Evolutionary conservation across 2,888 invertebrate genomes (phyloP).

Genomic region (Neuroscelio doddi): DNA sequence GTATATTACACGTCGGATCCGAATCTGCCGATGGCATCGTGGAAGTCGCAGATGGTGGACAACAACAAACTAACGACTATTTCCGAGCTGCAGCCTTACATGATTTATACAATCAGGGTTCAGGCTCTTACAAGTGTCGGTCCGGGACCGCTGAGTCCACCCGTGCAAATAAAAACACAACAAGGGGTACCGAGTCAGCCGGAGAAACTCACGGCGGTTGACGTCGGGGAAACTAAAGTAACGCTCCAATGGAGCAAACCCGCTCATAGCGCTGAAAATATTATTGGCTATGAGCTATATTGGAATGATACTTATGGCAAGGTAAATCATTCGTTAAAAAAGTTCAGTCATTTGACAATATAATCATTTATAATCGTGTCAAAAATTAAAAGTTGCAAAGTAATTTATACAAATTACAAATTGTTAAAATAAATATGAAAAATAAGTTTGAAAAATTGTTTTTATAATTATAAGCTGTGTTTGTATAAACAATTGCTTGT

Average conservation of each 20-base stretch:
- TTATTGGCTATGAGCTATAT: conserved; percentile 95
- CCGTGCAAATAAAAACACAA: conserved; percentile 98
- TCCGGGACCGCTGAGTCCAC: conserved; percentile 93
- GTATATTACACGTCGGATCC: conserved; percentile 96
- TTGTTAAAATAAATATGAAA: not conserved
- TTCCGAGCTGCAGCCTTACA: conserved; percentile 91
- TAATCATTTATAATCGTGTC: too few relatives aligned
- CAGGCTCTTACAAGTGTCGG: conserved; percentile 96
- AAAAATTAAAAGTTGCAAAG: too few relatives aligned
- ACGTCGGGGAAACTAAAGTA: conserved; percentile 92
- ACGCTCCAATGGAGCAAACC: conserved; percentile 95
- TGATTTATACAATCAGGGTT: conserved; percentile 94
- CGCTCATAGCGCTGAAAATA: conserved; percentile 91
- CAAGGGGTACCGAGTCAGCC: conserved; percentile 99
- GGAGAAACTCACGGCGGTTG: conserved; percentile 88
- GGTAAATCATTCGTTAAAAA: too few relatives aligned
- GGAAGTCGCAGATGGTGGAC: conserved; percentile 95
- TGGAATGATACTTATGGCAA: conserved; percentile 98
- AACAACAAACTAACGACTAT: conserved; percentile 94
- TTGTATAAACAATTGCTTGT: too few relatives aligned
- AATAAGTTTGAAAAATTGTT: too few relatives aligned
- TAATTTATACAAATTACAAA: too few relatives aligned
- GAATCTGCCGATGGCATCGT: conserved; percentile 87
- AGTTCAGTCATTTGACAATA: too few relatives aligned
- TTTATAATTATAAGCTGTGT: too few relatives aligned